These are phyloP conservation scores for Talpa occidentalis DNA, from an alignment of 2,113 vertebrate species.

Conservation along the genomic window DNA sequence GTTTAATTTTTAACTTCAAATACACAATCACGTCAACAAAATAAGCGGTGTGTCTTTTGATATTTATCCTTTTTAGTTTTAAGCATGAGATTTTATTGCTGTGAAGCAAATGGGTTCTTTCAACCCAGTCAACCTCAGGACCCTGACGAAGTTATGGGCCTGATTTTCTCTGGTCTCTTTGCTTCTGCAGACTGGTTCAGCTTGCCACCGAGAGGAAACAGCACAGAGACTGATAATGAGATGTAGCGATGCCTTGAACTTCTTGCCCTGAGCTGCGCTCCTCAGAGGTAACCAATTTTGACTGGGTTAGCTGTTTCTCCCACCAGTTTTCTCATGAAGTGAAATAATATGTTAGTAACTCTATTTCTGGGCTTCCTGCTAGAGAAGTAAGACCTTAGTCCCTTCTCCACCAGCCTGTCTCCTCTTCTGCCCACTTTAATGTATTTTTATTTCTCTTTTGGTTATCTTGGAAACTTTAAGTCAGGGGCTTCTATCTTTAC, in stretches of 20 bases:
- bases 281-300: not conserved
- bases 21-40: not conserved
- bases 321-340: not conserved
- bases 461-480: constrained; percentile 73
- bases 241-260: not conserved
- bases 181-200: not conserved
- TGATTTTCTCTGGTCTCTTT: not conserved
- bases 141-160: not conserved
- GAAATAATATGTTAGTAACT: not conserved
- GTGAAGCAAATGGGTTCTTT: constrained; percentile 56
- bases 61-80: constrained; percentile 47
- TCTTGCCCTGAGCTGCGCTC: not conserved
- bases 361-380: not conserved
- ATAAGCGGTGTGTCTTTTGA: not conserved
- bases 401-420: constrained; percentile 15
- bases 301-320: not conserved
- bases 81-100: constrained; percentile 60
- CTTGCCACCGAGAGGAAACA: not conserved
- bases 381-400: not conserved
- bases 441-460: constrained; percentile 61
- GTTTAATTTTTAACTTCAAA: constrained; percentile 10
- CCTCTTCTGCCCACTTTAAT: constrained; percentile 51
- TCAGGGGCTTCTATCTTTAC: constrained; percentile 54
- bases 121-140: constrained; percentile 44
- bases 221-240: not conserved